Conservation (phyloP, 2,888 invertebrate genomes). For the Macaria notata region DNA sequence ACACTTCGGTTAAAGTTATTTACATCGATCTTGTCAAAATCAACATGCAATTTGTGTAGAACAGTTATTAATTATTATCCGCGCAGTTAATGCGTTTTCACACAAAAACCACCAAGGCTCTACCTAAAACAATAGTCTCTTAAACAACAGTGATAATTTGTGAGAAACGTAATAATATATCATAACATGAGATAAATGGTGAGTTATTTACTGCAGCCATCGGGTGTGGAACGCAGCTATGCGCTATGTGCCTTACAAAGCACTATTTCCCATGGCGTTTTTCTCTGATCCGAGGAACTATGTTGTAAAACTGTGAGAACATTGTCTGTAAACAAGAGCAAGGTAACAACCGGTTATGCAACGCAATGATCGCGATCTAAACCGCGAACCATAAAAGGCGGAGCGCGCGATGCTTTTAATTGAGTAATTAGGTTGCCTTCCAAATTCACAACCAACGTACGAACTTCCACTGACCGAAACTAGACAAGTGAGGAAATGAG, state of each 20-base stretch:
- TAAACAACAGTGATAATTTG: slow-evolving; percentile 17
- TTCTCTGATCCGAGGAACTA: slow-evolving; percentile 45
- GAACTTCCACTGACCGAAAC: slow-evolving; percentile 31
- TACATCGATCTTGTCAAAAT: too few relatives aligned
- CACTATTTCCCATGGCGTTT: slow-evolving; percentile 64
- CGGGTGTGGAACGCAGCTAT: slow-evolving; percentile 27
- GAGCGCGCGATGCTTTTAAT: slow-evolving; percentile 51
- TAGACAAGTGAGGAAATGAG: slow-evolving; percentile 43
- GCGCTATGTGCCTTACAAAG: slow-evolving; percentile 29
- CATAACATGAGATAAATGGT: slow-evolving; percentile 7
- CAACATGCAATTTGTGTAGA: too few relatives aligned
- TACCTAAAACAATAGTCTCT: slow-evolving; percentile 29
- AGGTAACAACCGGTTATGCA: slow-evolving; percentile 67
- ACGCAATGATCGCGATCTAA: slow-evolving; percentile 53
- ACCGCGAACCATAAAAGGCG: slow-evolving; percentile 34
- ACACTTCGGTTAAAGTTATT: too few relatives aligned
- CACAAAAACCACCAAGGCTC: slow-evolving; percentile 13
- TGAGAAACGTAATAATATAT: slow-evolving; percentile 12
- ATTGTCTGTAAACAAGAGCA: slow-evolving; percentile 59
- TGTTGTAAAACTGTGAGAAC: slow-evolving; percentile 65
- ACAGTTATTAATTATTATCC: too few relatives aligned
- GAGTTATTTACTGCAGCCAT: slow-evolving; percentile 18
- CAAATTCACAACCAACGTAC: slow-evolving; percentile 36
- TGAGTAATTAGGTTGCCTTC: slow-evolving; percentile 57
- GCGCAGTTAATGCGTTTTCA: too few relatives aligned